Evolutionary conservation across 2,888 invertebrate genomes (phyloP), one percentile per base, ranked within the genome.

Genomic region (Panopea generosa): DNA sequence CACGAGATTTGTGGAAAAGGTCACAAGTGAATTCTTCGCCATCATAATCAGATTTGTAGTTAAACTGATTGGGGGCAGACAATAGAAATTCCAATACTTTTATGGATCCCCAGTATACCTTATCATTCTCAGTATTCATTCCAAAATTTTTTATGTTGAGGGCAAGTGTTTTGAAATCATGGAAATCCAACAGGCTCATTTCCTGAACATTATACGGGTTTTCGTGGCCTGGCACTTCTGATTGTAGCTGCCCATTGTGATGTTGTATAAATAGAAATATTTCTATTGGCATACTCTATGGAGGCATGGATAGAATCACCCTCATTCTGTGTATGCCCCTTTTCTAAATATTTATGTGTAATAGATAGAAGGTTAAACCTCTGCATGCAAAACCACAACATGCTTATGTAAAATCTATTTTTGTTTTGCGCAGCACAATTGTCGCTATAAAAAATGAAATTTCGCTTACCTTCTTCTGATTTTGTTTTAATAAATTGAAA

Each of bases 351-450:
- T 9, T 56, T 45, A n/a, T 77, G 77, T 1, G 38, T 26, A 22
- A 73, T 65, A 14, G 65, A 56, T 1, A n/a, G 1, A 14, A 73
- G n/a, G 9, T 60, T 33, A 24, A 60, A 73, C 38, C 65, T 73
- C 9, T 60, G 33, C n/a, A 77, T 16, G 20, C 43, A 43, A 45
- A 61, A 72, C 67, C 62, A 77, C n/a, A 67, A 18, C 67, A 77
- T 76, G 4, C 33, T 40, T 27, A 67, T 27, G 53, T 63, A 72
- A 33, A 62, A 63, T 1, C 60, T 24, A 22, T 72, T 77, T 68
- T 72, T 77, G 33, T 77, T 77, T 60, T 77, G 72, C 0, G 68
- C 6, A 1, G 11, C 33, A 55, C 77, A 68, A 24, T 77, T 72
- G 53, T 68, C 72, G 56, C 49, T 50, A 24, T 68, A 74, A 53